phyloP scores from a whole-genome alignment of 1,140 invertebrate species.

The Chionoecetes opilio region DNA sequence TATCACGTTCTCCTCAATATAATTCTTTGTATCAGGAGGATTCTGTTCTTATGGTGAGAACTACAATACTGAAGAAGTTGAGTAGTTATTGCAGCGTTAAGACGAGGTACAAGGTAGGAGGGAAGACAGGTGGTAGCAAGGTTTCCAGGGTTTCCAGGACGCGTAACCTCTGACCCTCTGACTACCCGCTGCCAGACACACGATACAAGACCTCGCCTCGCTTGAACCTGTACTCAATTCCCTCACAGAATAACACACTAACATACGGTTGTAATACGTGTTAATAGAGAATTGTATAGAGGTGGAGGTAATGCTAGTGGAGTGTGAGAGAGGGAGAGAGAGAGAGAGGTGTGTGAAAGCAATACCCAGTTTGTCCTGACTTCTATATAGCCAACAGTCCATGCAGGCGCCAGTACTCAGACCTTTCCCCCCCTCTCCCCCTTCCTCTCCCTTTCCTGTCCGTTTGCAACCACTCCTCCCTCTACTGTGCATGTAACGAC shows the following conservation, averaged over 20 bases:
- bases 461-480: not conserved
- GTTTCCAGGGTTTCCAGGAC: slow-evolving; percentile 50
- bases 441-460: not conserved
- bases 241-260: not conserved
- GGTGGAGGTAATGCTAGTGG: too few species aligned
- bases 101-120: not conserved
- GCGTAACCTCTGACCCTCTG: slow-evolving; percentile 22
- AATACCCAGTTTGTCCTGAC: too few species aligned
- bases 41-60: too few species aligned
- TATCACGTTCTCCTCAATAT: too few species aligned
- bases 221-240: not conserved
- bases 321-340: not conserved
- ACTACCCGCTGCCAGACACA: slow-evolving; percentile 33
- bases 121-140: slow-evolving; percentile 24
- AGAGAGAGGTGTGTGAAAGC: too few species aligned
- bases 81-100: not conserved
- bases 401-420: not conserved
- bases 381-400: not conserved
- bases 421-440: not conserved
- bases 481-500: not conserved
- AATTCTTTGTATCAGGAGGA: too few species aligned
- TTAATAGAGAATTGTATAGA: not conserved
- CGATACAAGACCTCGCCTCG: not conserved
- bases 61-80: not conserved
- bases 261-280: not conserved